These are phyloP conservation scores for Holacanthus passer DNA, from an alignment of 2,113 vertebrate genomes.

Conservation along the genomic window DNA sequence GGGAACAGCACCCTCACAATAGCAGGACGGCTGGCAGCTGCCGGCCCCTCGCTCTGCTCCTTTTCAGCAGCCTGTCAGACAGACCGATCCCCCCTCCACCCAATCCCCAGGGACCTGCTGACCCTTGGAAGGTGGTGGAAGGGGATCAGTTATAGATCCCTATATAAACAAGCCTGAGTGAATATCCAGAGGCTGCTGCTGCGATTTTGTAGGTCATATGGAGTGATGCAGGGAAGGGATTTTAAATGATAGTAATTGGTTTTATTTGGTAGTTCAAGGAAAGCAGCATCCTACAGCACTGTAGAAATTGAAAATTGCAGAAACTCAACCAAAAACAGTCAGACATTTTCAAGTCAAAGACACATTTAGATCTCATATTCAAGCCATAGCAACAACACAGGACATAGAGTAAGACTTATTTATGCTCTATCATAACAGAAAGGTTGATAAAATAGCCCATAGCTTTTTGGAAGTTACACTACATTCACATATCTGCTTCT, in stretches of 20 bases:
- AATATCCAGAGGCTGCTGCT: conserved; percentile 36
- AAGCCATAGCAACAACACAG: not conserved
- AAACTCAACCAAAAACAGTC: not conserved
- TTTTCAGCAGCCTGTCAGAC: conserved; percentile 79
- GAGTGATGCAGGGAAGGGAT: not conserved
- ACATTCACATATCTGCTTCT: not conserved
- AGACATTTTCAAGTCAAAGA: not conserved
- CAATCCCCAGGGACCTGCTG: conserved; percentile 71
- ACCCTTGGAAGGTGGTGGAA: conserved; percentile 59
- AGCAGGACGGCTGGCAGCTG: conserved; percentile 78
- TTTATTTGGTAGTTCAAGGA: conserved; percentile 5
- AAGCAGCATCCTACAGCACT: not conserved
- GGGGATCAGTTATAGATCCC: conserved; percentile 60
- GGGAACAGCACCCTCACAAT: conserved; percentile 80
- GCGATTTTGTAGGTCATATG: conserved; percentile 17
- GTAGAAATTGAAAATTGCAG: not conserved
- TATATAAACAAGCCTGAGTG: conserved; percentile 67
- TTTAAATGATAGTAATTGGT: conserved; percentile 30
- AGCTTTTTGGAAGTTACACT: not conserved
- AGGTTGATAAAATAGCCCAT: not conserved
- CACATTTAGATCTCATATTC: not conserved
- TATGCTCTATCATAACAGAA: not conserved
- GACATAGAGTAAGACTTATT: too few relatives aligned
- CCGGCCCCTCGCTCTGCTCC: conserved; percentile 73
- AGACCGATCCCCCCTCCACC: conserved; percentile 74